A percentile compares a stretch with the other conserved stretches of the same genome.
These are phyloP conservation scores for Drosophila busckii DNA, from an alignment of 1,140 invertebrate genomes.

Conservation along the genomic window DNA sequence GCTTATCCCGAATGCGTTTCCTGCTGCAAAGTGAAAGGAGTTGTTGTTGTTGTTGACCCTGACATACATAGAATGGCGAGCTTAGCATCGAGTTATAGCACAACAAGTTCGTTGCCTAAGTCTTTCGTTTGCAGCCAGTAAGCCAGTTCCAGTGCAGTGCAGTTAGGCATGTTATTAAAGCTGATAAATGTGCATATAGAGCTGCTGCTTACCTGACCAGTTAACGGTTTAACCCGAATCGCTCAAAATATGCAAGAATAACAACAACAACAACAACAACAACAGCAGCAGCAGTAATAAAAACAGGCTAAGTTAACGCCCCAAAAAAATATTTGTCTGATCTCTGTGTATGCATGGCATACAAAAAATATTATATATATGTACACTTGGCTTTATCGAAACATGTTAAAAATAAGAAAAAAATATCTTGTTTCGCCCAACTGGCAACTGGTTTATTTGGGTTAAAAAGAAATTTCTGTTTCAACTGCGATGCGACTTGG, in stretches of 20 bases:
- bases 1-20: constrained; percentile 36
- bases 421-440: constrained; percentile 40
- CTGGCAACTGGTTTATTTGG: constrained; percentile 64
- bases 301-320: constrained; percentile 28
- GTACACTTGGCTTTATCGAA: constrained; percentile 17
- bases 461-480: constrained; percentile 76
- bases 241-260: constrained; percentile 31
- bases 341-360: constrained; percentile 40
- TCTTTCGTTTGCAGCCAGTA: constrained; percentile 39
- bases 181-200: constrained; percentile 39
- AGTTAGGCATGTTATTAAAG: constrained; percentile 11
- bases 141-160: constrained; percentile 10
- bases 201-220: constrained; percentile 46
- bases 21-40: constrained; percentile 33
- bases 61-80: constrained; percentile 13
- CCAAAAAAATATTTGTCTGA: constrained; percentile 17
- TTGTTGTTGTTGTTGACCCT: constrained; percentile 26
- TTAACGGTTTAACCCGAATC: constrained; percentile 67
- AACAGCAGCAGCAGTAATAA: neutral
- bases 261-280: constrained; percentile 13
- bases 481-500: constrained; percentile 31
- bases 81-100: constrained; percentile 53
- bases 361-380: constrained; percentile 3
- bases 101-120: constrained; percentile 51
- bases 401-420: constrained; percentile 7